Evolutionary conservation across 2,888 invertebrate genomes (phyloP).

Genomic region (Camptogramma bilineatum): DNA sequence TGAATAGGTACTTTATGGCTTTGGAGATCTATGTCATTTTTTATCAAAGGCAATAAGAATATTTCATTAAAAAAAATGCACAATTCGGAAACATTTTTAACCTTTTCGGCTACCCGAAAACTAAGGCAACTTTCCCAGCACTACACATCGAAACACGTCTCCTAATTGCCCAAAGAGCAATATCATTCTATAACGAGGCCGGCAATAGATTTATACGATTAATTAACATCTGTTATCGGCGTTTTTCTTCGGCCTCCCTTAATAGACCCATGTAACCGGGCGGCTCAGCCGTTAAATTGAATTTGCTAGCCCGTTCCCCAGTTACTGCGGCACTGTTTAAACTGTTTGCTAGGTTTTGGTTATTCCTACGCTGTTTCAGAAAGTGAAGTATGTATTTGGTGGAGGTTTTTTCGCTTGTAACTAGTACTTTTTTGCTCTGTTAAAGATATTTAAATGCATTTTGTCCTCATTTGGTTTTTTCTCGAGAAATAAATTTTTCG

Average conservation of each 20-base stretch:
- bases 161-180: conserved; percentile 47
- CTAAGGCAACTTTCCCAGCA: neutral
- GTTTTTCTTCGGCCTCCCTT: conserved; percentile 72
- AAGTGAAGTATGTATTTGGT: neutral
- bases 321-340: conserved; percentile 43
- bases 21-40: too few relatives aligned
- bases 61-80: neutral
- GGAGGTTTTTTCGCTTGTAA: too few relatives aligned
- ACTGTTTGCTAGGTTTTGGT: conserved; percentile 41
- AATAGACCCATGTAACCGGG: conserved; percentile 67
- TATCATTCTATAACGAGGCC: conserved; percentile 44
- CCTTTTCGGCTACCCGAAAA: neutral
- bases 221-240: conserved; percentile 80
- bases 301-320: conserved; percentile 60
- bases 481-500: neutral
- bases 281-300: conserved; percentile 73
- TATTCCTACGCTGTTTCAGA: neutral
- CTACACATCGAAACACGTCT: conserved; percentile 38
- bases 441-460: too few relatives aligned
- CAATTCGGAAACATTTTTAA: neutral
- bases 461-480: neutral
- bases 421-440: too few relatives aligned
- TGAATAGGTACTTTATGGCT: too few relatives aligned
- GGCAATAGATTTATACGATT: conserved; percentile 72
- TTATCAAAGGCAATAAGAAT: too few relatives aligned